Base-by-base conservation (phyloP, 1,140 invertebrate species). In the Asobara japonica region DNA sequence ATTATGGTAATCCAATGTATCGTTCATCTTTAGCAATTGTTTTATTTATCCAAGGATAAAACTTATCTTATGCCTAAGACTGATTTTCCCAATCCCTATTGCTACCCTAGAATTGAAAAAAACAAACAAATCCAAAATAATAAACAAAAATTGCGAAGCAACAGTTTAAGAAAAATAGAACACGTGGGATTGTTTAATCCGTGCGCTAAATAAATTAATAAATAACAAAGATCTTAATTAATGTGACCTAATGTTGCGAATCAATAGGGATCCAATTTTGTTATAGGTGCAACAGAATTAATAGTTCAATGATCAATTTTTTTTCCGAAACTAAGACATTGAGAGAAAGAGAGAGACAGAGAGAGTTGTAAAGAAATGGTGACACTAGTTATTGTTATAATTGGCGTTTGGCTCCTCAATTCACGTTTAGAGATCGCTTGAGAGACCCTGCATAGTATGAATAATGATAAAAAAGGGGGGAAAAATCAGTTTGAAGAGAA, bases 251-350 rank as follows among this genome's bases (percentile, higher is more conserved):
- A 77, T 73, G 75, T 62, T 78, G 72, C 61, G 73, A 78, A 79
- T 82, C 73, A 75, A 80, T 76, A 76, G 77, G 77, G 76, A 79
- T 82, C 79, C 71, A 72, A 77, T 74, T 66, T 56, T 48, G 64
- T 60, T 29, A 65, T 51, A 11, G 10, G 18, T 65, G n/a, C 29
- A 70, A 27, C 56, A 62, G 45, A 45, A 51, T 20, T 18, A 67
- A 70, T 62, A n/a, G 68, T 62, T 25, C 56, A 62, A 36, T 41
- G 20, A 71, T 71, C 56, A 25, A n/a, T n/a, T n/a, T n/a, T n/a
- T n/a, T n/a, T n/a, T n/a, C n/a, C n/a, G n/a, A n/a, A n/a, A n/a
- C n/a, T n/a, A n/a, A n/a, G n/a, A n/a, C n/a, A n/a, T n/a, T n/a
- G n/a, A n/a, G n/a, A n/a, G n/a, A n/a, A n/a, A n/a, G n/a, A n/a